Base-by-base conservation (phyloP, 2,797 vertebrate species). In the Harpagifer antarcticus region DNA sequence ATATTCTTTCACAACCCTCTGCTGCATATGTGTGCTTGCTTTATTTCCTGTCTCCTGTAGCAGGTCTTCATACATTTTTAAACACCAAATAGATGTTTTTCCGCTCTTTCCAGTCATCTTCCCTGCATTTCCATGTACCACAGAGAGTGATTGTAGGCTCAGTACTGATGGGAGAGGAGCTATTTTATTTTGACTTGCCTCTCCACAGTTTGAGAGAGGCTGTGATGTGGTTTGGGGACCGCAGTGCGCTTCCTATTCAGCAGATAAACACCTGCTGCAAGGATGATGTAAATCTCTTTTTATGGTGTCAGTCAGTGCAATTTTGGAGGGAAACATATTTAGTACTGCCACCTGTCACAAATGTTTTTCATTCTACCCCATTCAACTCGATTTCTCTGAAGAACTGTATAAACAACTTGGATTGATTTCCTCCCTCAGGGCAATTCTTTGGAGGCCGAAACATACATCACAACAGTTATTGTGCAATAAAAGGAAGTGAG, bases 21-120 rank as follows among this genome's bases (percentile, higher is more conserved):
- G 2, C 19, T 68, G 55, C 31, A 9, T 27, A 49, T 47, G 5
- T 13, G 27, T 27, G 43, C 53, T 16, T 17, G 9, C 19, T 53
- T 27, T 60, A 49, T 37, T 60, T 74, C 3, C 16, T 8, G 16
- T 76, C 59, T 83, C 68, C 56, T 56, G 54, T 64, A 8, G 64
- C 78, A 73, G 57, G 40, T 17, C 47, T 19, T 23, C 45, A 63
- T 82, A 33, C 76, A 78, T 79, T 62, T 83, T 85, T 78, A 69
- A 85, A 72, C 27, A 44, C 68, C 43, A 0, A 66, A 13, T 48
- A 43, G 68, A 74, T n/a, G 50, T 37, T 7, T 56, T 27, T 45
- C 60, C 70, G 13, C 13, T 27, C 12, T 19, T 20, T n/a, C 9
- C 9, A 9, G 3, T 44, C n/a, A 27, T 64, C 42, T 52, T 74